These are phyloP conservation scores for Caenorhabditis sulstoni DNA, from an alignment of 2,888 invertebrate genomes.

Conservation along the genomic window DNA sequence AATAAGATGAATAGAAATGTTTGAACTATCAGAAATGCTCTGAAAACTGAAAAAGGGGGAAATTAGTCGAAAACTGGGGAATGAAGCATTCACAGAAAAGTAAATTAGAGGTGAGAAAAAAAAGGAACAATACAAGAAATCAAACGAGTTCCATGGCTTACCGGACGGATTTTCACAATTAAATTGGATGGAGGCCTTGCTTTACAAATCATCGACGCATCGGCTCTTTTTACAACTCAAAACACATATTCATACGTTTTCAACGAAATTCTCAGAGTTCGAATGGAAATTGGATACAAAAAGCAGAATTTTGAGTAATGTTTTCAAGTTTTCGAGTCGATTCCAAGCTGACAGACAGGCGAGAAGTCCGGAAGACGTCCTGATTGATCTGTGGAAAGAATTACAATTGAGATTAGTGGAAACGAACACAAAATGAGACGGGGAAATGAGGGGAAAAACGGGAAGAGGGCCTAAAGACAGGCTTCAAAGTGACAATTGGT, in stretches of 20 bases:
- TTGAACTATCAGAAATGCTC: background rate
- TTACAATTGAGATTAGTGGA: constrained; percentile 35
- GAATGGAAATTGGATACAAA: no score
- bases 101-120: background rate
- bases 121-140: background rate
- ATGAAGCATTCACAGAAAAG: constrained; percentile 7
- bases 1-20: no score
- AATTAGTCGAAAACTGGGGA: background rate
- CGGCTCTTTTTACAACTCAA: background rate
- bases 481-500: no score
- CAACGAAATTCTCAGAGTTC: background rate
- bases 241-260: background rate
- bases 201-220: background rate
- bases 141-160: no score
- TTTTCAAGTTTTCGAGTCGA: no score
- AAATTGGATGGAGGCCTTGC: background rate
- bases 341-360: background rate
- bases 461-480: background rate
- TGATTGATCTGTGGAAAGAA: constrained; percentile 31
- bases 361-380: background rate
- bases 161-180: background rate
- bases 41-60: background rate
- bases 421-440: no score
- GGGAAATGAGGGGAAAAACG: background rate
- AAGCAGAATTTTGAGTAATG: no score